Conservation (phyloP, 2,113 vertebrate species). For the Nothobranchius kuhntae region DNA sequence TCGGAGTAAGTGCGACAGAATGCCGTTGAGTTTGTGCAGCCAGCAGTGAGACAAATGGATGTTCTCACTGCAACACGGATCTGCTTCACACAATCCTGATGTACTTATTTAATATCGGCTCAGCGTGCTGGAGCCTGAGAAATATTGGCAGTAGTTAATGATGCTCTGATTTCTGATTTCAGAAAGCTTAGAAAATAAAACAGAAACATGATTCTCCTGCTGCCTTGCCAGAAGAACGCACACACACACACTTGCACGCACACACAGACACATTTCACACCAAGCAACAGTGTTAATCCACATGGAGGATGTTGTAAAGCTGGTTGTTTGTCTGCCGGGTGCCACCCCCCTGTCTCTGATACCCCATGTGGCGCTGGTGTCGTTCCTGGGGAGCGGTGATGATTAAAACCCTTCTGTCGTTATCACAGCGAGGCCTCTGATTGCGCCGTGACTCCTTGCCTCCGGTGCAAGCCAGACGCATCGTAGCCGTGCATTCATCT, state of each 20-base stretch:
- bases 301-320: conserved; percentile 48
- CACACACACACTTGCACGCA: conserved; percentile 32
- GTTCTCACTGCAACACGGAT: conserved; percentile 40
- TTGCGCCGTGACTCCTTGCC: conserved; percentile 63
- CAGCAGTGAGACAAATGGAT: conserved; percentile 47
- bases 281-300: conserved; percentile 58
- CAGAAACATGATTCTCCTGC: conserved; percentile 38
- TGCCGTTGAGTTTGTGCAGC: conserved; percentile 35
- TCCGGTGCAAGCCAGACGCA: conserved; percentile 72
- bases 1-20: conserved; percentile 47
- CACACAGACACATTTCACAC: conserved; percentile 50
- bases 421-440: conserved; percentile 55
- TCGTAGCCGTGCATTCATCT: conserved; percentile 73
- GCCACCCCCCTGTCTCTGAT: conserved; percentile 63
- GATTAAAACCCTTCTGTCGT: conserved; percentile 77
- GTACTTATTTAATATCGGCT: conserved; percentile 70
- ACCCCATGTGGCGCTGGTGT: conserved; percentile 67
- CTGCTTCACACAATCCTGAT: conserved; percentile 56
- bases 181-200: conserved; percentile 13
- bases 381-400: conserved; percentile 74
- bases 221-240: conserved; percentile 57
- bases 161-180: conserved; percentile 68
- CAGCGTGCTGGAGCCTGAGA: conserved; percentile 42
- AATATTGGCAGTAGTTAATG: conserved; percentile 66
- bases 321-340: conserved; percentile 75